Conservation (phyloP, 2,888 invertebrate species). For the Mythimna ferrago region DNA sequence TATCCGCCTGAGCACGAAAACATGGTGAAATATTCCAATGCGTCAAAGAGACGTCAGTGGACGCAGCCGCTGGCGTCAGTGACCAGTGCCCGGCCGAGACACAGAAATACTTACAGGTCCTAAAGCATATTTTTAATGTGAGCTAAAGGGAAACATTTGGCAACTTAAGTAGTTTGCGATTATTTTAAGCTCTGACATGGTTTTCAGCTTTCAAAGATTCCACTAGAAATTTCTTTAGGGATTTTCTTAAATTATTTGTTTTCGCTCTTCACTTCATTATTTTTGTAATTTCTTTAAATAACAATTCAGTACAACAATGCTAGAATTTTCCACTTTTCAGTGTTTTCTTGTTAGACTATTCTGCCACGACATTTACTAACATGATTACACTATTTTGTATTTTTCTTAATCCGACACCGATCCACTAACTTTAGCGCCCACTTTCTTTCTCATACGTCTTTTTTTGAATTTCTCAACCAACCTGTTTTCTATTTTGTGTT, state of each 20-base stretch:
- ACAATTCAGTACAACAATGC: background rate
- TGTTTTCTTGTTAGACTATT: background rate
- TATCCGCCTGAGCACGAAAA: slow-evolving; percentile 56
- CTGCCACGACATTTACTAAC: background rate
- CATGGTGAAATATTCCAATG: slow-evolving; percentile 64
- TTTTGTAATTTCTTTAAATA: background rate
- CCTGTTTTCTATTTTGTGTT: background rate
- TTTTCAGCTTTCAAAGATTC: slow-evolving; percentile 7
- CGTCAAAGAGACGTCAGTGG: slow-evolving; percentile 69
- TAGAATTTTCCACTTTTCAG: background rate
- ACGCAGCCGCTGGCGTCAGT: slow-evolving; percentile 26
- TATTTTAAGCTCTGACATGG: slow-evolving; percentile 46
- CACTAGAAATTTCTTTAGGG: slow-evolving; percentile 1
- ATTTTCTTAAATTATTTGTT: slow-evolving; percentile 6
- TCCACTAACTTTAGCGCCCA: background rate
- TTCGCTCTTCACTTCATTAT: background rate
- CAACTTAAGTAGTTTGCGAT: slow-evolving; percentile 50
- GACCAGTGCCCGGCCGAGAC: slow-evolving; percentile 66
- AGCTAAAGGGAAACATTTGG: slow-evolving; percentile 54
- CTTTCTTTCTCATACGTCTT: background rate
- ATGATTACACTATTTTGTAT: background rate
- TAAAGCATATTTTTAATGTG: slow-evolving; percentile 68
- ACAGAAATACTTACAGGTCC: slow-evolving; percentile 72
- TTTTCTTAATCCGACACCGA: background rate
- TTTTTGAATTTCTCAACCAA: background rate